A percentile compares a stretch with the other conserved stretches of the same genome.
Evolutionary conservation across 2,113 vertebrate species (phyloP).

Genomic region (Romanogobio albipinnatus): DNA sequence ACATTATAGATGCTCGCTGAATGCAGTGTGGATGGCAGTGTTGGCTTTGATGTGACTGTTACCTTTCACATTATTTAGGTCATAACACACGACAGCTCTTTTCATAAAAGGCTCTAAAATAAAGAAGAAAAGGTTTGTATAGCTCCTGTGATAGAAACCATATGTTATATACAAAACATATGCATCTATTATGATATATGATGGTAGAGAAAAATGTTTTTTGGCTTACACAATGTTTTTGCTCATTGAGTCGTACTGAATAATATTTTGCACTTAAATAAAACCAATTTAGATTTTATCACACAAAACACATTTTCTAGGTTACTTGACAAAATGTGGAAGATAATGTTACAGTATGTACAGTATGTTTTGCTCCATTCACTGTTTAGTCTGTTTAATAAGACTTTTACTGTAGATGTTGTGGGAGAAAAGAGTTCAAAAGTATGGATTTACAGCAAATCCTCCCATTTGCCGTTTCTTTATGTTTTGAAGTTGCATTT

Average conservation of each 20-base stretch:
- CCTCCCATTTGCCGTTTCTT: too few species aligned
- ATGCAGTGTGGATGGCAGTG: constrained; percentile 13
- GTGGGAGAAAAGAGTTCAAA: background rate
- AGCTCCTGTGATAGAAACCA: background rate
- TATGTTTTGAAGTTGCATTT: too few species aligned
- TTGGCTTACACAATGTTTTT: background rate
- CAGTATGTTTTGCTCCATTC: background rate
- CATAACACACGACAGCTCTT: constrained; percentile 1
- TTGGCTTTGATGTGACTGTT: constrained; percentile 39
- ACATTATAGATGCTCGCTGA: constrained; percentile 36
- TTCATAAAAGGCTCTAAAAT: constrained; percentile 26
- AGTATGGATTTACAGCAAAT: too few species aligned
- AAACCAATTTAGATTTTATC: background rate
- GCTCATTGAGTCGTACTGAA: background rate
- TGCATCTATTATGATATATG: background rate
- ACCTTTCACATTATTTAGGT: constrained; percentile 27
- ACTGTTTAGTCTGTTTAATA: background rate
- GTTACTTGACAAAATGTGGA: background rate
- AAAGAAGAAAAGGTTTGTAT: constrained; percentile 20
- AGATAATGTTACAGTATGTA: background rate
- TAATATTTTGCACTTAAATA: background rate
- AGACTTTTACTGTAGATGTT: background rate
- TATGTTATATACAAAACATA: background rate
- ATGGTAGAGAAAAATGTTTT: background rate
- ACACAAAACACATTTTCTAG: background rate